Evolutionary conservation across 2,888 invertebrate genomes (phyloP), one percentile per base, ranked within the genome.

Genomic region (Odontocolon sp.): DNA sequence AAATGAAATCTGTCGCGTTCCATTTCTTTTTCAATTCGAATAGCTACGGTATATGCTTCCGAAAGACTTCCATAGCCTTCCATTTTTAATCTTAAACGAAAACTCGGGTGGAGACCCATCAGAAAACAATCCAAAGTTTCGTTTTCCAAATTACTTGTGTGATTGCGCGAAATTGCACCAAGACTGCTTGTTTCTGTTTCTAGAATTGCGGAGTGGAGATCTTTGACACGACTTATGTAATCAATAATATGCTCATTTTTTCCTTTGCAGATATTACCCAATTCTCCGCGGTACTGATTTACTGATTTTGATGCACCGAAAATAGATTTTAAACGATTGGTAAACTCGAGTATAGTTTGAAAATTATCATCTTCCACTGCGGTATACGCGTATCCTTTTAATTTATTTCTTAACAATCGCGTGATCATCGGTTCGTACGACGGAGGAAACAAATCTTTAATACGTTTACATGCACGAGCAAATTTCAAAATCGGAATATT

Each of bases 1-100:
- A 71, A 71, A n/a, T 40, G 56, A 2, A 14, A 3, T 26, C 14
- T 45, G n/a, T 64, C 71, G 57, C 64, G 71, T 14, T 71, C 71
- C 21, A 50, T 57, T 18, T 64, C 64, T 9, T 71, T 71, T 14
- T 57, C 64, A 3, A 56, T 54, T 33, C 33, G 42, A 26, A 70
- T 54, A 2, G 54, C 42, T 2, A 11, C 36, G 8, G 36, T 18
- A 9, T 21, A 70, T 11, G 54, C 70, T 9, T 5, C 8, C 9
- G 3, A 1, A 0, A 70, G 9, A 11, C 31, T 9, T 1, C 1
- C 1, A n/a, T 26, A 63, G 1, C 45, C 63, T 8, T 70, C 63
- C 3, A 70, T 36, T 47, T 47, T 47, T 11, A 71, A 47, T 1
- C 71, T 36, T 8, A 63, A 3, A 6, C 71, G 71, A 18, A 71